Evolutionary conservation across 2,113 vertebrate species (phyloP).

Genomic region (Agapornis roseicollis): DNA sequence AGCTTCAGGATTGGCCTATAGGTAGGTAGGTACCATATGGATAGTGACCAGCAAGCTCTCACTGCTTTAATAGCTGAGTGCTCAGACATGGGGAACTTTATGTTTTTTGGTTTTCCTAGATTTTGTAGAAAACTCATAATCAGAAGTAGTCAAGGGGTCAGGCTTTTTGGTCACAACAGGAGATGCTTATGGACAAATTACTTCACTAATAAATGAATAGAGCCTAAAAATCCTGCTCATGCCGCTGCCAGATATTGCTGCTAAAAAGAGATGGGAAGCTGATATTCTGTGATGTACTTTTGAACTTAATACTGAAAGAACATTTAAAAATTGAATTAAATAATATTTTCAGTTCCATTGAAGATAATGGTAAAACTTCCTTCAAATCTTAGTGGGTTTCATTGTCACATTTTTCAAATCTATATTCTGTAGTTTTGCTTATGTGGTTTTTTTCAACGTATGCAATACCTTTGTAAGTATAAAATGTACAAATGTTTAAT

Average conservation of each 20-base stretch:
- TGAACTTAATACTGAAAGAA: neutral
- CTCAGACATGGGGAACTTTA: neutral
- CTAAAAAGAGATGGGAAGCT: neutral
- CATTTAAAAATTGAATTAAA: neutral
- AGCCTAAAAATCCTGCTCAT: neutral
- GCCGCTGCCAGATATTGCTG: neutral
- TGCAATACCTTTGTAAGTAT: neutral
- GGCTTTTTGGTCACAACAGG: neutral
- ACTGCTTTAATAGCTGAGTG: neutral
- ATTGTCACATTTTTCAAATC: neutral
- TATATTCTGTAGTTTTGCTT: neutral
- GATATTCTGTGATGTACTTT: neutral
- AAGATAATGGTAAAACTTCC: slow-evolving; percentile 8
- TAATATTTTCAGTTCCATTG: neutral
- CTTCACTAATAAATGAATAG: neutral
- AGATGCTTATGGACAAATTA: neutral
- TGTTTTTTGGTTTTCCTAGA: neutral
- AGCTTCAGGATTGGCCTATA: neutral
- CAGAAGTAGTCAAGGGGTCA: neutral
- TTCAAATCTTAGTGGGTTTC: neutral
- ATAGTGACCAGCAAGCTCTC: neutral
- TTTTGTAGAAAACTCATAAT: neutral
- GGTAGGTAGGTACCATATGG: neutral
- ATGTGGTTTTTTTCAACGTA: neutral
- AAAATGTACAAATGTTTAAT: neutral